Conservation (phyloP, 1,140 invertebrate genomes). For the Drosophila pruinosa region DNA sequence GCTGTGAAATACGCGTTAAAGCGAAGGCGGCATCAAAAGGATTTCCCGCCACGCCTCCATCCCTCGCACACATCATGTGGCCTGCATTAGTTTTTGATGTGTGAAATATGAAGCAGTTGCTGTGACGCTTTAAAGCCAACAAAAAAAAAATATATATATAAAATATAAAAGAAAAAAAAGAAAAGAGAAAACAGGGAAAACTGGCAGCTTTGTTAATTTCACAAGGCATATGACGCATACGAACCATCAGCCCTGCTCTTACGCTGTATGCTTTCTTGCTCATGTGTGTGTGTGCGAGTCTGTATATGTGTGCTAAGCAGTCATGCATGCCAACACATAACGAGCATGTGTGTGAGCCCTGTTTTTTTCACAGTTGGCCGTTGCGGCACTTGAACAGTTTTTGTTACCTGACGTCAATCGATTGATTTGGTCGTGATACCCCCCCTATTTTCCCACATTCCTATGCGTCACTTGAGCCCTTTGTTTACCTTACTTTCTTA, state of each 20-base stretch:
- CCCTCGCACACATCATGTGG: neutral
- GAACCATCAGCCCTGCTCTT: slow-evolving; percentile 19
- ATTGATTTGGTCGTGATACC: slow-evolving; percentile 56
- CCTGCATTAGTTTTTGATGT: slow-evolving; percentile 12
- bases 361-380: slow-evolving; percentile 2
- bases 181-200: neutral
- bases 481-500: slow-evolving; percentile 17
- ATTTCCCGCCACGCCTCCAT: slow-evolving; percentile 13
- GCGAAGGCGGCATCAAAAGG: slow-evolving; percentile 14
- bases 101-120: slow-evolving; percentile 6
- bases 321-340: slow-evolving; percentile 48
- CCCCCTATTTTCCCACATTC: neutral
- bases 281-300: slow-evolving; percentile 17
- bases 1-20: slow-evolving; percentile 15
- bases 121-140: slow-evolving; percentile 9
- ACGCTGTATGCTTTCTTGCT: neutral
- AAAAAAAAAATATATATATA: neutral
- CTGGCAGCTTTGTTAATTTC: slow-evolving; percentile 44
- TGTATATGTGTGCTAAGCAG: slow-evolving; percentile 39
- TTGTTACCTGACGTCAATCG: slow-evolving; percentile 73
- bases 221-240: slow-evolving; percentile 59
- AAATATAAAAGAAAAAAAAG: neutral
- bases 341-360: slow-evolving; percentile 16
- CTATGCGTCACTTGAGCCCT: neutral
- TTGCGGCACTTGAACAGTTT: slow-evolving; percentile 33